phyloP scores from a whole-genome alignment of 2,797 vertebrate genomes.

The Propithecus deckenii region DNA sequence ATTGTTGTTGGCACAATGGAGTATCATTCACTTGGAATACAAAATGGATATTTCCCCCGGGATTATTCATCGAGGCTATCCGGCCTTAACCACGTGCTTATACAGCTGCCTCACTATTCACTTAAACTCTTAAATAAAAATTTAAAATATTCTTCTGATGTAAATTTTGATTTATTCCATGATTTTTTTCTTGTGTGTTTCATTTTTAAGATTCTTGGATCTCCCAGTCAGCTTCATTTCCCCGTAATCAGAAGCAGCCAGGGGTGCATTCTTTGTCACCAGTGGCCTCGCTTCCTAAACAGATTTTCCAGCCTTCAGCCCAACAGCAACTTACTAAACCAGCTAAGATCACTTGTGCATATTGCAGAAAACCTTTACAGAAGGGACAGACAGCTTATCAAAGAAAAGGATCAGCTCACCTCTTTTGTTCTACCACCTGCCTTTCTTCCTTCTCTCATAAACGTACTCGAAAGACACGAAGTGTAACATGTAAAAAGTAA shows the following conservation, averaged over 20 bases:
- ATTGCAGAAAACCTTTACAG: constrained; percentile 98
- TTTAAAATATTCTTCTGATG: neutral
- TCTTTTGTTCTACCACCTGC: constrained; percentile 98
- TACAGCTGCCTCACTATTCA: neutral
- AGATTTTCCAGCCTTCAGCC: constrained; percentile 91
- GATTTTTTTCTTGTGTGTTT: constrained; percentile 62
- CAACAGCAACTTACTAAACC: constrained; percentile 91
- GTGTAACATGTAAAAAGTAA: constrained; percentile 98
- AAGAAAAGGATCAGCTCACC: constrained; percentile 96
- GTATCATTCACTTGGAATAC: neutral
- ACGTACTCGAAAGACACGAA: constrained; percentile 95
- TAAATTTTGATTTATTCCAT: constrained; percentile 55
- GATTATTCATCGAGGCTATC: neutral
- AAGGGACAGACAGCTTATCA: constrained; percentile 99
- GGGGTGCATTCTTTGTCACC: constrained; percentile 93
- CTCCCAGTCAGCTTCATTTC: constrained; percentile 97
- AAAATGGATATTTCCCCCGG: neutral
- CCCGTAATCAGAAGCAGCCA: constrained; percentile 95
- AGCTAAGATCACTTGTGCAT: constrained; percentile 96
- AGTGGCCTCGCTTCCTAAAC: constrained; percentile 93
- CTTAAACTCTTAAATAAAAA: constrained; percentile 15
- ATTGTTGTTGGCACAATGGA: neutral
- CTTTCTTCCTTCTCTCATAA: constrained; percentile 98
- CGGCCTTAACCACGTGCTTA: neutral
- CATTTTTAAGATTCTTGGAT: constrained; percentile 95